These are phyloP conservation scores for Poecilobothrus nobilitatus DNA, from an alignment of 2,888 invertebrate genomes.

Conservation along the genomic window DNA sequence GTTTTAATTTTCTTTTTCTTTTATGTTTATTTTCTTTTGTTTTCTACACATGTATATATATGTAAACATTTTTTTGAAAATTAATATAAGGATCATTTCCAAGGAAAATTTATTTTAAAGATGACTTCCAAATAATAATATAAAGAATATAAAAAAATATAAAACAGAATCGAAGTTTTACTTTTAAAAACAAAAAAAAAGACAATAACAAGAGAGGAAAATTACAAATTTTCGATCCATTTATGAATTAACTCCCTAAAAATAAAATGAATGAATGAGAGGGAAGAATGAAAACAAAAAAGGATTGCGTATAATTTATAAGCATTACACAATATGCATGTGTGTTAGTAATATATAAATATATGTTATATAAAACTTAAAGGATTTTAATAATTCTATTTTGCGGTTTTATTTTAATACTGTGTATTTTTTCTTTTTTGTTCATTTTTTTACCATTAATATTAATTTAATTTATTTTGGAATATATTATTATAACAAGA, in stretches of 20 bases:
- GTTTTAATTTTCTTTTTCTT: neutral
- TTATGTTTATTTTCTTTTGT: neutral
- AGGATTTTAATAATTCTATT: constrained; percentile 6
- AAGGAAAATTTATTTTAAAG: no score
- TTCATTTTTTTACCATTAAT: neutral
- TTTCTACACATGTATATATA: neutral
- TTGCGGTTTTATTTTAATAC: constrained; percentile 1
- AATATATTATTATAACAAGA: neutral
- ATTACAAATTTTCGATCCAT: neutral
- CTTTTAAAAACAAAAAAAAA: no score
- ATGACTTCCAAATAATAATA: no score
- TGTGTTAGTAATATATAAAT: neutral
- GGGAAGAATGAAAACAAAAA: neutral
- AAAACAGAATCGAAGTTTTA: no score
- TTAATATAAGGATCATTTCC: no score
- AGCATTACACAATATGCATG: no score
- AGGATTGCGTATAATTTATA: no score
- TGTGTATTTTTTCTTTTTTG: neutral
- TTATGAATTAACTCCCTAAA: neutral
- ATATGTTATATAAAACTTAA: neutral
- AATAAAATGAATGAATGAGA: neutral
- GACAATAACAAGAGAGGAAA: no score
- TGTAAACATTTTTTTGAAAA: neutral
- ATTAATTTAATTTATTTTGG: neutral
- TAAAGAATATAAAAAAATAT: no score